Evolutionary conservation across 2,888 invertebrate species (phyloP), one percentile per base, ranked within the genome.

Genomic region (Temnothorax ravouxi): DNA sequence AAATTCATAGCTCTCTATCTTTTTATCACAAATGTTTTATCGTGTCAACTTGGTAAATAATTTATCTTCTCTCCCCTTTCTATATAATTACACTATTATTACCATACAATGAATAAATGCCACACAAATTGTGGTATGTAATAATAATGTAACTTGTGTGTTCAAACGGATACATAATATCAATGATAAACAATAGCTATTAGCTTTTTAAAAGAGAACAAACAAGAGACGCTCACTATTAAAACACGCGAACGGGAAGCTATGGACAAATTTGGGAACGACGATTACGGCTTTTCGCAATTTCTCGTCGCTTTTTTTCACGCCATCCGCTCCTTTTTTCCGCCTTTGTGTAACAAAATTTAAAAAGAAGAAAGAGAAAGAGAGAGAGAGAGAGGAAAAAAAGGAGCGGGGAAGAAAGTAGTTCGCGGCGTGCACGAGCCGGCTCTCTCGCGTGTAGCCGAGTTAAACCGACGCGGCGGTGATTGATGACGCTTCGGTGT

Each of bases 401-500:
- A 61, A 47, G 18, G 47, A 56, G 25, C 67, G 79, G 34, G 56
- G 47, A 79, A 84, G 84, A 71, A 80, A 71, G 79, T 71, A 84
- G 81, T 71, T 83, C 66, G 77, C 83, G 67, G 66, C 84, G 83
- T 86, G 87, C 89, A 86, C 90, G 84, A 84, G 88, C 89, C 79
- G 83, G 85, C 89, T 87, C 88, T 90, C 89, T 90, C 85, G 89
- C 89, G 91, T 87, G 89, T 90, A 89, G 87, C 86, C 87, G 90
- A 91, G 90, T 90, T 91, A 89, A 90, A 91, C 88, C 89, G 90
- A 89, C 91, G 85, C 87, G 87, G 82, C 85, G 88, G 91, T 92
- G 92, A 92, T 92, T 91, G 92, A 92, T 92, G 92, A 91, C 88
- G 91, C 89, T 91, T 90, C 85, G 88, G 88, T 87, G 89, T 92